Evolutionary conservation across 2,113 vertebrate genomes (phyloP).

Genomic region (Rhinolophus sinicus): DNA sequence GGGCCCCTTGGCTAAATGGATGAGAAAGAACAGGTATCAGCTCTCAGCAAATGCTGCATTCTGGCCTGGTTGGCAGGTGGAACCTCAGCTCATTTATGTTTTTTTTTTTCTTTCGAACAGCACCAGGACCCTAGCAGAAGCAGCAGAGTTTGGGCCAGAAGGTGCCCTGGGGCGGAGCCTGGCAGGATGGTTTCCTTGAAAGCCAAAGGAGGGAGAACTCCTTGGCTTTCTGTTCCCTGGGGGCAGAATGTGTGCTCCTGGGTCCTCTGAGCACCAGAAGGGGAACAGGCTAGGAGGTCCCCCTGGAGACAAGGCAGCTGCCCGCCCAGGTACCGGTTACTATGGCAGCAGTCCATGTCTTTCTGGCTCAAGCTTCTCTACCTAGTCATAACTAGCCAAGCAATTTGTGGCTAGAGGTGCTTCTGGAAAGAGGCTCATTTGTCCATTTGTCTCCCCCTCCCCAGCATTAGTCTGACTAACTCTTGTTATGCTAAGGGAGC

Average conservation of each 20-base stretch:
- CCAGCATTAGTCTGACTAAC: background rate
- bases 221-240: background rate
- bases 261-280: background rate
- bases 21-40: background rate
- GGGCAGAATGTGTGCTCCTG: background rate
- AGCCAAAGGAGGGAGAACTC: background rate
- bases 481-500: background rate
- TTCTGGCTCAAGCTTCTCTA: background rate
- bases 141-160: background rate
- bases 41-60: background rate
- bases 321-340: background rate
- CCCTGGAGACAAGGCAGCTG: background rate
- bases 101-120: background rate
- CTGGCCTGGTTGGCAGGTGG: background rate
- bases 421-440: conserved; percentile 27
- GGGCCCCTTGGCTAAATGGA: background rate
- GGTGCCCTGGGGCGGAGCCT: background rate
- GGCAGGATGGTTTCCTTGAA: background rate
- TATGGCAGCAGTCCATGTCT: background rate
- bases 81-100: background rate
- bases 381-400: background rate
- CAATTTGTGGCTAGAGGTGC: background rate
- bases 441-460: background rate
- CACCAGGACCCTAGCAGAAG: background rate
- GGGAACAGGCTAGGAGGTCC: background rate